A percentile compares a stretch with the other conserved stretches of the same genome.
These are phyloP conservation scores for Plumapathes pennacea DNA, from an alignment of 92 coral and sea anemone genomes.

Conservation along the genomic window DNA sequence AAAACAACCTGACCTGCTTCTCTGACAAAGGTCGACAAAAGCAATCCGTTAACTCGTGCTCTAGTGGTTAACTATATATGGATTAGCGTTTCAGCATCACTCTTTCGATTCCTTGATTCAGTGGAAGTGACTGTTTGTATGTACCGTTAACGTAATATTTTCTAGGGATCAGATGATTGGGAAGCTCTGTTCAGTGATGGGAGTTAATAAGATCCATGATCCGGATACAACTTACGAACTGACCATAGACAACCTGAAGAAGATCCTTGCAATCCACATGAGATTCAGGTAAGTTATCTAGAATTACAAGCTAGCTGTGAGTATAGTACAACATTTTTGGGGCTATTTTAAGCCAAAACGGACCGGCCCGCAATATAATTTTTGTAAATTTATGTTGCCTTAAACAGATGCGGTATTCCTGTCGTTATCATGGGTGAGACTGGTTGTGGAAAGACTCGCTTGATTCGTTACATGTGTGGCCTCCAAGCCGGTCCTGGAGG, in stretches of 20 bases:
- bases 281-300: constrained; percentile 68
- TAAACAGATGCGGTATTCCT: constrained; percentile 70
- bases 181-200: constrained; percentile 58
- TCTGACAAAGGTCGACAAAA: too few relatives aligned
- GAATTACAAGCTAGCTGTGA: too few relatives aligned
- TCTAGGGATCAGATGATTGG: constrained; percentile 35
- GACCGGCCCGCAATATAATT: neutral
- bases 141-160: too few relatives aligned
- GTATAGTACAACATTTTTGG: too few relatives aligned
- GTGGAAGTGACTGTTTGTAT: too few relatives aligned
- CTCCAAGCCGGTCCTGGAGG: constrained; percentile 61
- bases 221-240: constrained; percentile 75
- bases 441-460: constrained; percentile 82
- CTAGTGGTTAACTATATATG: too few relatives aligned
- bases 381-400: neutral
- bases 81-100: too few relatives aligned
- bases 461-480: constrained; percentile 80
- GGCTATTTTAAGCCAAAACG: neutral
- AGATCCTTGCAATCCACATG: constrained; percentile 86
- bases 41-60: too few relatives aligned
- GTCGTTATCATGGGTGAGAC: constrained; percentile 91
- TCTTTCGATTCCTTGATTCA: too few relatives aligned
- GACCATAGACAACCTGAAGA: constrained; percentile 74
- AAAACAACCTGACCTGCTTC: too few relatives aligned
- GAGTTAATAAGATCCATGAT: constrained; percentile 26